Percentiles rank a stretch among this genome's conserved stretches.
Evolutionary conservation across 1,140 invertebrate genomes (phyloP).

Genomic region (Diachasmimorpha longicaudata): DNA sequence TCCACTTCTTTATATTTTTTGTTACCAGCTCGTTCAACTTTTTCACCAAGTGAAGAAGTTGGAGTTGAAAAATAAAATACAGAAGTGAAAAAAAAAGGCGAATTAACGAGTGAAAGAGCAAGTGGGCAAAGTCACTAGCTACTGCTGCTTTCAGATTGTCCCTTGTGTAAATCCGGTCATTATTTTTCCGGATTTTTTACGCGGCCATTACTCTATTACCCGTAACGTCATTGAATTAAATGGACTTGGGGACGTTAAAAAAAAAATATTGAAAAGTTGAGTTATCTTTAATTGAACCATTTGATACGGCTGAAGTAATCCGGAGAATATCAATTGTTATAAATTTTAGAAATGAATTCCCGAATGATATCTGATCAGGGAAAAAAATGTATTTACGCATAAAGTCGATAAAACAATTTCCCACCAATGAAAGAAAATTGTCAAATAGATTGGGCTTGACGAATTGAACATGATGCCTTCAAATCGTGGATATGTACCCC

Average conservation of each 20-base stretch:
- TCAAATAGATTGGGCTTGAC: not conserved
- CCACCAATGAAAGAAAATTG: not conserved
- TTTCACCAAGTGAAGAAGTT: not conserved
- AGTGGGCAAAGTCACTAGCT: not conserved
- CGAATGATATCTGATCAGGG: no score
- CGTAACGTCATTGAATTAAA: not conserved
- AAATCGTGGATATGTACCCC: not conserved
- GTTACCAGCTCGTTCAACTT: not conserved
- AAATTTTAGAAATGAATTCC: not conserved
- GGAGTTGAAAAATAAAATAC: slow-evolving; percentile 5
- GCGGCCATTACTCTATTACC: not conserved
- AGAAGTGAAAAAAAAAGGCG: not conserved
- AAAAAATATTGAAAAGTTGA: not conserved
- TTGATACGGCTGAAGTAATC: not conserved
- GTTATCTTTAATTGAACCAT: not conserved
- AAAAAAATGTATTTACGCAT: no score
- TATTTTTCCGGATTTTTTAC: not conserved
- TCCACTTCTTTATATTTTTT: not conserved
- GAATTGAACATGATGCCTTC: not conserved
- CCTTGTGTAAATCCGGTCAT: not conserved
- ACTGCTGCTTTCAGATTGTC: not conserved
- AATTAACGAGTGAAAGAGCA: slow-evolving; percentile 10
- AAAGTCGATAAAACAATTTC: not conserved
- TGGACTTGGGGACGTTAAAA: not conserved
- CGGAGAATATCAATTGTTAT: not conserved